These are phyloP conservation scores for Halcyon senegalensis DNA, from an alignment of 2,113 vertebrate genomes.

Conservation along the genomic window DNA sequence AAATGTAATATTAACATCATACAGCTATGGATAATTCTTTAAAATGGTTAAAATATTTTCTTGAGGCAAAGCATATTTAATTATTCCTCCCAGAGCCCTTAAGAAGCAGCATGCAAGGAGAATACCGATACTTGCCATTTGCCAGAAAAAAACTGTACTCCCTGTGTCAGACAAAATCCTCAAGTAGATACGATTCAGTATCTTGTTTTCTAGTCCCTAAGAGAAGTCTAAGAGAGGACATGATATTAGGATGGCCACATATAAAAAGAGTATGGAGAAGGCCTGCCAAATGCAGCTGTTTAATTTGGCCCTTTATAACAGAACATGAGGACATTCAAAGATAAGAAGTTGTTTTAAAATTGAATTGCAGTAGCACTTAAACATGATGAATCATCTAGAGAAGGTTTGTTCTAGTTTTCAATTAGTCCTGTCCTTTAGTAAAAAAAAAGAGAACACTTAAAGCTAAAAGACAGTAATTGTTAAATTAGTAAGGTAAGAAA, in stretches of 20 bases:
- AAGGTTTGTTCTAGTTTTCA: not conserved
- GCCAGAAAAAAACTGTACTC: not conserved
- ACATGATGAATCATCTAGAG: not conserved
- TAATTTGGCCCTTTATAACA: not conserved
- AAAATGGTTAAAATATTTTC: not conserved
- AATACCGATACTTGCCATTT: not conserved
- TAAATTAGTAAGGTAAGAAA: not conserved
- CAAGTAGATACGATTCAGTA: not conserved
- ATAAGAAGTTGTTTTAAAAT: constrained; percentile 26
- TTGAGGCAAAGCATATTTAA: not conserved
- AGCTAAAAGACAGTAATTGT: not conserved
- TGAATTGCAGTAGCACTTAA: not conserved
- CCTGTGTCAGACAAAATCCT: not conserved
- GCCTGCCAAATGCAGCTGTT: not conserved
- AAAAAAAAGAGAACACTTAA: not conserved
- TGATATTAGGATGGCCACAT: not conserved
- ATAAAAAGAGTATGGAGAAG: not conserved
- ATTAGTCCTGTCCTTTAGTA: not conserved
- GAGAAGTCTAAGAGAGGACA: not conserved
- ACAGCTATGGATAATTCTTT: not conserved
- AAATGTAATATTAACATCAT: not conserved
- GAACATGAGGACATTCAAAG: not conserved
- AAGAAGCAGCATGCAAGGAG: not conserved
- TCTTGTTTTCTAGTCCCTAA: not conserved
- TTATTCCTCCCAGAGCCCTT: not conserved